Conservation (phyloP, 2,888 invertebrate genomes). For the Pyrocoelia pectoralis region DNA sequence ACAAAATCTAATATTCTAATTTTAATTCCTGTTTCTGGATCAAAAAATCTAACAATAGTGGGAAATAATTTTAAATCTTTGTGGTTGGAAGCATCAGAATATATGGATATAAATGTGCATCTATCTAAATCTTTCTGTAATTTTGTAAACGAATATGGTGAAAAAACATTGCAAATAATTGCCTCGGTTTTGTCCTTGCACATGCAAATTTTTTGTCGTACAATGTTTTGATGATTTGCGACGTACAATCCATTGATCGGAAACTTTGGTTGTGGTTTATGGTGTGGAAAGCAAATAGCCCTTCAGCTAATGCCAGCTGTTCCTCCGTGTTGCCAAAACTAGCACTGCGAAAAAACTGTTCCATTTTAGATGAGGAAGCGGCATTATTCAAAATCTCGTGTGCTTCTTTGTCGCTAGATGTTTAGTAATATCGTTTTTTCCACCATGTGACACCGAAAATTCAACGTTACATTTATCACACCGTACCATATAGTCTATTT, state of each 20-base stretch:
- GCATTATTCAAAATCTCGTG: conserved; percentile 15
- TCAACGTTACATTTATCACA: conserved; percentile 26
- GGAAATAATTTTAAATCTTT: too few species aligned
- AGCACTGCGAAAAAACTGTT: background rate
- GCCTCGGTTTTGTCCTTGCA: conserved; percentile 36
- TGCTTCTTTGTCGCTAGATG: conserved; percentile 22
- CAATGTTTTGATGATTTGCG: conserved; percentile 29
- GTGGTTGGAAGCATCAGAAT: background rate
- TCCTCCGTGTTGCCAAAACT: background rate
- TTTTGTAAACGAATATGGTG: conserved; percentile 22
- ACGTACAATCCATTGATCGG: conserved; percentile 41
- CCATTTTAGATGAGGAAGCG: conserved; percentile 22
- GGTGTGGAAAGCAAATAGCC: conserved; percentile 43
- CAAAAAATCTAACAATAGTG: too few species aligned
- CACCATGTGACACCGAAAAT: conserved; percentile 25
- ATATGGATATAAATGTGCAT: conserved; percentile 17
- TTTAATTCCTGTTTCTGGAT: conserved; percentile 5
- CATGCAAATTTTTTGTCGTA: conserved; percentile 38
- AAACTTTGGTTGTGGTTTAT: conserved; percentile 40
- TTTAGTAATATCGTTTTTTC: conserved; percentile 29
- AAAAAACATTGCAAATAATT: conserved; percentile 25
- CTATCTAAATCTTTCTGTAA: conserved; percentile 19
- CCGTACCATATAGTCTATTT: conserved; percentile 29
- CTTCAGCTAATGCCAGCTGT: conserved; percentile 36
- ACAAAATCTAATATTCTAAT: background rate